Evolutionary conservation across 2,888 invertebrate genomes (phyloP).

Genomic region (Cosmopolites sordidus): DNA sequence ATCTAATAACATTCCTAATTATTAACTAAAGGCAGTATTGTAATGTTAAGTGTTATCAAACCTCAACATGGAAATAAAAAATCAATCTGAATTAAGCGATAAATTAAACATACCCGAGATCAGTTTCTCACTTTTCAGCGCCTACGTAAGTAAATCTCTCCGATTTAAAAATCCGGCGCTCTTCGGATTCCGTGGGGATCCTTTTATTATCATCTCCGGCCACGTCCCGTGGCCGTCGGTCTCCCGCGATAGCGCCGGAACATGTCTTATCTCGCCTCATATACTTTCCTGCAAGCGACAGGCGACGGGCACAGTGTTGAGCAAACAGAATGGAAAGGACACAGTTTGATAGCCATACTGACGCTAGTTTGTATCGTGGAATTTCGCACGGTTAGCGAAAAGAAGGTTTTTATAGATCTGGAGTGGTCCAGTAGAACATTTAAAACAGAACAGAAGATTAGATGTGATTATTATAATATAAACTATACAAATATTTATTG

Average conservation of each 20-base stretch:
- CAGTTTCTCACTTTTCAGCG: background rate
- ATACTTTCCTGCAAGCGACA: slow-evolving; percentile 38
- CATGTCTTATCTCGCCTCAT: slow-evolving; percentile 48
- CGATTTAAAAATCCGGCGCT: slow-evolving; percentile 21
- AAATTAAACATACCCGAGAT: background rate
- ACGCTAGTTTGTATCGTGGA: too few species aligned
- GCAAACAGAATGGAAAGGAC: slow-evolving; percentile 26
- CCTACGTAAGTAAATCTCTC: background rate
- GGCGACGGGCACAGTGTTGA: slow-evolving; percentile 16
- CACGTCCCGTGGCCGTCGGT: slow-evolving; percentile 25
- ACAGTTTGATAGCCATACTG: slow-evolving; percentile 1
- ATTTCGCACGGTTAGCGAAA: too few species aligned
- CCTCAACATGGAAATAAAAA: too few species aligned
- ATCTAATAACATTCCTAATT: too few species aligned
- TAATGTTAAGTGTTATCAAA: too few species aligned
- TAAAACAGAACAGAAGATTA: too few species aligned
- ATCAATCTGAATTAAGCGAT: background rate
- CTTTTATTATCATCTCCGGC: slow-evolving; percentile 26
- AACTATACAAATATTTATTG: too few species aligned
- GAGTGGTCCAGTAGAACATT: too few species aligned
- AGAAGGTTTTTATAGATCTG: too few species aligned
- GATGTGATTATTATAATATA: too few species aligned
- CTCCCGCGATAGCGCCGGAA: slow-evolving; percentile 37
- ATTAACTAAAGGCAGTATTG: too few species aligned
- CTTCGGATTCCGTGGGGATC: slow-evolving; percentile 13